These are phyloP conservation scores for Cyanoramphus novaezelandiae DNA, from an alignment of 2,113 vertebrate genomes.

Conservation along the genomic window DNA sequence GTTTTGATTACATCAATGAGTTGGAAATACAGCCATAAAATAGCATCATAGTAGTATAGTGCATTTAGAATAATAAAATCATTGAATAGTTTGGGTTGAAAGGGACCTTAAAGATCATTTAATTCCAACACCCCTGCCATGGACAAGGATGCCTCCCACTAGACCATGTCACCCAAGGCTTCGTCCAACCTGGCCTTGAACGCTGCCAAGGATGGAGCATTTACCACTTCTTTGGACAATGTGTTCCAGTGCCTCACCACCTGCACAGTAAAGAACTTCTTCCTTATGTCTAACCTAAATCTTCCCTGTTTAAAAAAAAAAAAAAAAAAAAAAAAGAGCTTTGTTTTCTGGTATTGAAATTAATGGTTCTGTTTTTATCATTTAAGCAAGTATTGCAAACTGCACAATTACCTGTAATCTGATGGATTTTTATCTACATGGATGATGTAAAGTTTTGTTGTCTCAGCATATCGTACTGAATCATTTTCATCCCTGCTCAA, in stretches of 20 bases:
- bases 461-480: neutral
- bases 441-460: neutral
- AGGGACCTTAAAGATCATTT: neutral
- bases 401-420: rapidly evolving
- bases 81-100: neutral
- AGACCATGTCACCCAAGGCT: neutral
- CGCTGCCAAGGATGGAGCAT: neutral
- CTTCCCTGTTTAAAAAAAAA: neutral
- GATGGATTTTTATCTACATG: neutral
- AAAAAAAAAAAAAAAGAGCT: neutral
- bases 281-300: neutral
- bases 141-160: neutral
- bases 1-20: neutral
- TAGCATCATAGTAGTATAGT: neutral
- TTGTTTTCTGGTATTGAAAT: neutral
- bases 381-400: neutral
- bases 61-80: neutral
- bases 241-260: neutral
- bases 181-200: neutral
- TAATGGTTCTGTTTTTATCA: neutral
- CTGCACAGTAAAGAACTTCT: neutral
- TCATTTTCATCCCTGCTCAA: neutral
- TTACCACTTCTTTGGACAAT: neutral
- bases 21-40: neutral
- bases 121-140: neutral